phyloP scores from a whole-genome alignment of 1,140 invertebrate genomes.

The Scylla paramamosain region DNA sequence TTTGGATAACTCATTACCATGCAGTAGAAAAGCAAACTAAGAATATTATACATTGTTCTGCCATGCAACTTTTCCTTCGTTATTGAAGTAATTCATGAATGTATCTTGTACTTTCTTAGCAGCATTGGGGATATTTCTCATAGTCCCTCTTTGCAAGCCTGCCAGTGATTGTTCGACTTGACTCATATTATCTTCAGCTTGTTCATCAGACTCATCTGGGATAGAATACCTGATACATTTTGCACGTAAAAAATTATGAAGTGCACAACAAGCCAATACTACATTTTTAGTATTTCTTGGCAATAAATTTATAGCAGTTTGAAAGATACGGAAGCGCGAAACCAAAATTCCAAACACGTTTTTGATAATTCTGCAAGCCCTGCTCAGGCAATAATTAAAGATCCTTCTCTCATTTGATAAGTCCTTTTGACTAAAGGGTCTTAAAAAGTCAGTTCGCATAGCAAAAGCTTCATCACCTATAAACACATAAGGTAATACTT shows the following conservation, averaged over 20 bases:
- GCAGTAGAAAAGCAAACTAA: conserved; percentile 15
- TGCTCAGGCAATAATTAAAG: not conserved
- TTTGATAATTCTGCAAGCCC: not conserved
- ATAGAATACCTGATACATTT: conserved; percentile 9
- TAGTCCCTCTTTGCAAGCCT: conserved; percentile 41
- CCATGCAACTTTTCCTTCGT: conserved; percentile 18
- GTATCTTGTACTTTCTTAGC: conserved; percentile 38
- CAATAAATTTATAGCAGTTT: conserved; percentile 25
- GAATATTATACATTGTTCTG: not conserved
- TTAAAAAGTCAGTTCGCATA: not conserved
- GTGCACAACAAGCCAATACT: not conserved
- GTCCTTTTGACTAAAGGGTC: not conserved
- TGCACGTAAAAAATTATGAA: conserved; percentile 31
- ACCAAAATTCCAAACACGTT: conserved; percentile 33
- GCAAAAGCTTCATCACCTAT: conserved; percentile 48
- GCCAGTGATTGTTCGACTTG: conserved; percentile 38
- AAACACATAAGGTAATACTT: not conserved
- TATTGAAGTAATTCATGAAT: conserved; percentile 36
- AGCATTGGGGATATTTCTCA: conserved; percentile 38
- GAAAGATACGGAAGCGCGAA: not conserved
- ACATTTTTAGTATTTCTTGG: not conserved
- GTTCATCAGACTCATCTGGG: conserved; percentile 29
- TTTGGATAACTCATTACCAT: conserved; percentile 39
- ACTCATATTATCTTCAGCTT: conserved; percentile 39
- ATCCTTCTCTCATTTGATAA: not conserved